A percentile compares a stretch with the other conserved stretches of the same genome.
Evolutionary conservation across 2,888 invertebrate species (phyloP).

Genomic region (Peribatodes rhomboidaria): DNA sequence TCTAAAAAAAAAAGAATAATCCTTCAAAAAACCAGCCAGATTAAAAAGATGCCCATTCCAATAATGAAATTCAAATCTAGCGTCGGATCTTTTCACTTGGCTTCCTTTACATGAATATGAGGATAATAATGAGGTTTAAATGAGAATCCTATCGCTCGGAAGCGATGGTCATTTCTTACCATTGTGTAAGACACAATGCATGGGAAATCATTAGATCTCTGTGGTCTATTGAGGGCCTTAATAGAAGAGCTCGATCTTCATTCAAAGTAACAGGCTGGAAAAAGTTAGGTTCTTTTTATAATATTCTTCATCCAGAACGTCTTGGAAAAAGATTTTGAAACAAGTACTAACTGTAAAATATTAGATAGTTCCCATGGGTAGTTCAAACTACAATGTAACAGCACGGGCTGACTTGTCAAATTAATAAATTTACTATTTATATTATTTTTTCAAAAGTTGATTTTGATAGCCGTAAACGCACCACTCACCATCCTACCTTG

Average conservation of each 20-base stretch:
- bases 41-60: constrained; percentile 13
- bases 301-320: too few species aligned
- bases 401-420: too few species aligned
- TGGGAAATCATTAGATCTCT: constrained; percentile 29
- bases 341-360: too few species aligned
- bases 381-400: too few species aligned
- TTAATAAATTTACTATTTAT: too few species aligned
- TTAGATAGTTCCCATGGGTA: too few species aligned
- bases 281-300: background rate
- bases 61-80: constrained; percentile 30
- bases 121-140: constrained; percentile 27
- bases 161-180: constrained; percentile 27
- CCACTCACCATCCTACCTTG: too few species aligned
- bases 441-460: too few species aligned
- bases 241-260: constrained; percentile 13
- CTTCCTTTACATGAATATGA: constrained; percentile 19
- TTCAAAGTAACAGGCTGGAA: constrained; percentile 2
- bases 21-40: background rate
- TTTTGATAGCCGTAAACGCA: too few species aligned
- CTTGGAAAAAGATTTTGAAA: too few species aligned
- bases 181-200: constrained; percentile 27
- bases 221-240: constrained; percentile 11
- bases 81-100: constrained; percentile 28
- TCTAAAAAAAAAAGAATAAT: too few species aligned
- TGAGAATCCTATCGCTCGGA: constrained; percentile 27